A percentile compares a stretch with the other conserved stretches of the same genome.
phyloP scores from a whole-genome alignment of 2,888 invertebrate species.

The Pseudolycoriella hygida region DNA sequence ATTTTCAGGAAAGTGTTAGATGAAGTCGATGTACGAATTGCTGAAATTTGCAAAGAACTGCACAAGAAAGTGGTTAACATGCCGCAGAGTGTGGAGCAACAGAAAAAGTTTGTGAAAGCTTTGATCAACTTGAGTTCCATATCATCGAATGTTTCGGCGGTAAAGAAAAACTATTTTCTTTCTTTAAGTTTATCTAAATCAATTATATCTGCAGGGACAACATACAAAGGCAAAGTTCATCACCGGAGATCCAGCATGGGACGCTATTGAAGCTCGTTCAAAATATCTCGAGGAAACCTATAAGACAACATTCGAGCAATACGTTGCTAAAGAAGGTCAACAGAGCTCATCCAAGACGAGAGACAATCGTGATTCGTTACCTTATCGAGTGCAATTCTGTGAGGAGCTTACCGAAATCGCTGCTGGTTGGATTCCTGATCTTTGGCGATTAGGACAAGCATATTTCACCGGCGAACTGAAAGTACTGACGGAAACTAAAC shows the following conservation, averaged over 20 bases:
- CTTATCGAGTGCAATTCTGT: constrained; percentile 55
- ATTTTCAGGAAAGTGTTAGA: constrained; percentile 73
- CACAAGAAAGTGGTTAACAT: constrained; percentile 71
- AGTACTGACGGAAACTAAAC: constrained; percentile 56
- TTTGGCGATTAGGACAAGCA: constrained; percentile 89
- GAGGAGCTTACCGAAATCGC: constrained; percentile 64
- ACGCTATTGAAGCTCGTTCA: constrained; percentile 71
- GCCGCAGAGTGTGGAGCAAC: constrained; percentile 85
- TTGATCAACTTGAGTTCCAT: constrained; percentile 49
- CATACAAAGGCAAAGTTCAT: constrained; percentile 13
- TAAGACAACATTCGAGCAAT: constrained; percentile 25
- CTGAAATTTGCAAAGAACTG: constrained; percentile 61
- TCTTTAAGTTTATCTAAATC: too few relatives aligned
- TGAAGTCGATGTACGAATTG: constrained; percentile 82
- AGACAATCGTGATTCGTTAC: constrained; percentile 25
- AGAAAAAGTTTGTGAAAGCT: constrained; percentile 77
- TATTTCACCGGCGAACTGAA: constrained; percentile 83
- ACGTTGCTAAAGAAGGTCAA: constrained; percentile 21
- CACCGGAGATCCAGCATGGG: constrained; percentile 87
- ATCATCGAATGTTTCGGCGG: constrained; percentile 1
- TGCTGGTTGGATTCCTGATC: constrained; percentile 63
- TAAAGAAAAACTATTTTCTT: not conserved
- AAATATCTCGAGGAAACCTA: constrained; percentile 44
- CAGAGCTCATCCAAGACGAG: constrained; percentile 17
- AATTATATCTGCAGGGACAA: too few relatives aligned